Evolutionary conservation across 2,888 invertebrate species (phyloP), one percentile per base, ranked within the genome.

Genomic region (Xestia rhomboidea): DNA sequence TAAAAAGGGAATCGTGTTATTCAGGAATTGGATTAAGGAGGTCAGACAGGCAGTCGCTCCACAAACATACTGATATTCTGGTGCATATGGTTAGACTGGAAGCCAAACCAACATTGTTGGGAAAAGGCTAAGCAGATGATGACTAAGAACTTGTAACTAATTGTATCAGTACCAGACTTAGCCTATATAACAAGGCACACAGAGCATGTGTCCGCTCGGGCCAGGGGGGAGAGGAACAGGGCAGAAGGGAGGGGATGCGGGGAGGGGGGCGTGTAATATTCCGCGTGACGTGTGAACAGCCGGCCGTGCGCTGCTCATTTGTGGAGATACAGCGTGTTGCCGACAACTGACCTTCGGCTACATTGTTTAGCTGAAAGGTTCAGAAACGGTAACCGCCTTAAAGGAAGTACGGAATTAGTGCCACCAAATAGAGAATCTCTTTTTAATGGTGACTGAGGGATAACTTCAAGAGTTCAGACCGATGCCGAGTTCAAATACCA

Each of bases 261-360:
- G 34, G 24, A 7, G 7, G 7, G 5, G 13, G 41, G 62, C 34
- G 73, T 72, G 76, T 73, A 84, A 86, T 80, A 84, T 87, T 77
- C 77, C 87, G 87, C 86, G 88, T 88, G 91, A 92, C 91, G 93
- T 94, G 95, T 94, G 94, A 94, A 95, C 90, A 86, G 89, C 84
- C 92, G 91, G 92, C 85, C 95, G 95, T 94, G 95, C 91, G 91
- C 91, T 90, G 86, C 89, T 94, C 93, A 93, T 95, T 95, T 93
- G 90, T 91, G 86, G 30, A 82, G 81, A 49, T 91, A 95, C 93
- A 95, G 95, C 88, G 0, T 91, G 95, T 76, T 78, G 30, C 4
- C 46, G 27, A 34, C 0, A 51, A 41, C 30, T 30, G 60, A 67
- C 46, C 57, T 73, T 67, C 44, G 15, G 5, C 0, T n/a, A 38